Percentiles rank a stretch among this genome's conserved stretches.
Conservation (phyloP, 2,113 vertebrate species). For the Ciconia stormi region DNA sequence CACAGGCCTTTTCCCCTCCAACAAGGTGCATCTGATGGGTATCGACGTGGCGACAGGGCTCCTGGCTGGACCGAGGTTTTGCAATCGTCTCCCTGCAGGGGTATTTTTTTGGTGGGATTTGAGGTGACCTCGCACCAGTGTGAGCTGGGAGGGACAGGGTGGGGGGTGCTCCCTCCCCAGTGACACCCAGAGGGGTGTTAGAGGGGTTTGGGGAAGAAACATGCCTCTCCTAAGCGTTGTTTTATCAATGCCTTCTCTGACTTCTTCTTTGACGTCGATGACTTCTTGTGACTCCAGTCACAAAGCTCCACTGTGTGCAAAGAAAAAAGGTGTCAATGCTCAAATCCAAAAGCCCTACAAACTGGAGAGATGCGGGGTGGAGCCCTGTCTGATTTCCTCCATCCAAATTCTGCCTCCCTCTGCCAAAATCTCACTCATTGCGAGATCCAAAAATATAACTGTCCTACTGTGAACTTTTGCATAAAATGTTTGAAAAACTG, state of each 20-base stretch:
- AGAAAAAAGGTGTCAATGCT: not conserved
- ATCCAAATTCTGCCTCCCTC: not conserved
- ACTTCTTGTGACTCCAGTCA: no score
- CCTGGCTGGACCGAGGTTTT: accelerated
- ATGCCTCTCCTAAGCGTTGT: not conserved
- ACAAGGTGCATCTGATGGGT: not conserved
- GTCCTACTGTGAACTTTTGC: slow-evolving; percentile 9
- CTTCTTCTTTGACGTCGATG: no score
- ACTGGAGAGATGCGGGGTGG: not conserved
- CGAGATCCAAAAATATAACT: not conserved
- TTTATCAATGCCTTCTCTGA: not conserved
- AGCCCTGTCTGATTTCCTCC: not conserved
- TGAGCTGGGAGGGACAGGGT: not conserved
- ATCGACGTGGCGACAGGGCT: not conserved
- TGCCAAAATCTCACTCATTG: not conserved
- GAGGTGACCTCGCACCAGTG: not conserved
- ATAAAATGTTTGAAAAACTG: not conserved
- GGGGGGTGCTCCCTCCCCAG: not conserved
- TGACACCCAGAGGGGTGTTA: not conserved
- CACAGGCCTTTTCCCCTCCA: not conserved
- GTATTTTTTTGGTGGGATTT: not conserved
- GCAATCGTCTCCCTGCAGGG: not conserved
- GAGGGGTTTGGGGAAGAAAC: not conserved
- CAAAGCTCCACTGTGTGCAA: not conserved
- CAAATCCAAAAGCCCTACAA: not conserved